These are phyloP conservation scores for Lasioglossum figueresi DNA, from an alignment of 2,888 invertebrate genomes.

Conservation along the genomic window DNA sequence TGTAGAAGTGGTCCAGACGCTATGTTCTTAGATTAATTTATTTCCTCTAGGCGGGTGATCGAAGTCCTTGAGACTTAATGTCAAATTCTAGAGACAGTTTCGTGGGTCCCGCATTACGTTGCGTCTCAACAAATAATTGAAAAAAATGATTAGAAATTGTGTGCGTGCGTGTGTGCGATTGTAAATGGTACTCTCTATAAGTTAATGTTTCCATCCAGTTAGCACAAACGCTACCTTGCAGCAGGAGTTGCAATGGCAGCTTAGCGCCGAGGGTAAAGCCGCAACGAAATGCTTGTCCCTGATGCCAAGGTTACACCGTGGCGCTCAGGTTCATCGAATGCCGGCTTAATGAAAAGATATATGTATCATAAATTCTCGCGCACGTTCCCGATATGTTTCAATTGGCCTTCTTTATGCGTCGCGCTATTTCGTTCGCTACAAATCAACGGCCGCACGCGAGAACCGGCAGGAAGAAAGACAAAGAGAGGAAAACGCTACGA, in stretches of 20 bases:
- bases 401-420: slow-evolving; percentile 39
- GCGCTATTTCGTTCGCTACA: slow-evolving; percentile 27
- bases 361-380: slow-evolving; percentile 42
- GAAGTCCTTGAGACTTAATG: too few species aligned
- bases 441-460: slow-evolving; percentile 35
- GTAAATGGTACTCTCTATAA: neutral
- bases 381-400: slow-evolving; percentile 41
- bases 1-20: too few species aligned
- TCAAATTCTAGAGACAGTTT: too few species aligned
- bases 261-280: neutral
- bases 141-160: neutral
- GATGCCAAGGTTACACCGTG: slow-evolving; percentile 17
- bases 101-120: too few species aligned
- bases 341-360: slow-evolving; percentile 55
- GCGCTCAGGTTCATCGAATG: slow-evolving; percentile 27
- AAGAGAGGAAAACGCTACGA: slow-evolving; percentile 18
- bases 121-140: neutral
- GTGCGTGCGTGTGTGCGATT: neutral
- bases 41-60: too few species aligned
- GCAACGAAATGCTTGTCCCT: slow-evolving; percentile 11
- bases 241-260: neutral
- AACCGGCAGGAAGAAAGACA: neutral
- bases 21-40: too few species aligned
- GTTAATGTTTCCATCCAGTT: neutral
- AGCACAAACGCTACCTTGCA: neutral